Conservation (phyloP, 1,140 invertebrate species). For the Tetramorium simillimum region DNA sequence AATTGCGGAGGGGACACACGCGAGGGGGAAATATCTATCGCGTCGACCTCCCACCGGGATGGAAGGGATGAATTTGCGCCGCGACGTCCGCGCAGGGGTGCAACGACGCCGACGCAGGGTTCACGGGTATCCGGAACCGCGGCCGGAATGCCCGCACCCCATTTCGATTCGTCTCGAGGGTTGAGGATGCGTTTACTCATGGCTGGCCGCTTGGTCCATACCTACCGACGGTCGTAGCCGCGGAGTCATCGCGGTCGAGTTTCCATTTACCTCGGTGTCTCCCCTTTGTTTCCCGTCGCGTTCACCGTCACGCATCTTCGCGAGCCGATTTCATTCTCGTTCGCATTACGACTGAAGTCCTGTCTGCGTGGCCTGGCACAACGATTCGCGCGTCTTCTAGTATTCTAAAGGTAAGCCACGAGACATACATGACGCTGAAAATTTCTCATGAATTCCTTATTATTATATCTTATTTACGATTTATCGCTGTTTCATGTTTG, state of each 20-base stretch:
- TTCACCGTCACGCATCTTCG: constrained; percentile 12
- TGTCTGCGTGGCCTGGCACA: background rate
- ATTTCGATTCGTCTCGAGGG: constrained; percentile 75
- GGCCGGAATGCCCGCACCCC: constrained; percentile 66
- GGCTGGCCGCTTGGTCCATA: constrained; percentile 53
- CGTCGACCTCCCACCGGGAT: constrained; percentile 35
- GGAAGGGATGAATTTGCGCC: constrained; percentile 76
- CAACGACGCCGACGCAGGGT: constrained; percentile 79
- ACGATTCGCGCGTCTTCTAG: background rate
- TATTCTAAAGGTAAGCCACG: constrained; percentile 24
- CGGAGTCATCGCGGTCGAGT: constrained; percentile 23
- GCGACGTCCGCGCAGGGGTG: constrained; percentile 74
- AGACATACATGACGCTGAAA: background rate
- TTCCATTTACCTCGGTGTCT: constrained; percentile 34
- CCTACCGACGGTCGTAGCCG: constrained; percentile 31
- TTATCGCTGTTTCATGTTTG: background rate
- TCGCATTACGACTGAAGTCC: constrained; percentile 4
- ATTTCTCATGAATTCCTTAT: background rate
- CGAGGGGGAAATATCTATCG: constrained; percentile 59
- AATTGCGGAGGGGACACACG: constrained; percentile 22
- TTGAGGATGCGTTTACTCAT: constrained; percentile 73
- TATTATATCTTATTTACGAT: too few relatives aligned
- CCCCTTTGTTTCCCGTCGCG: background rate
- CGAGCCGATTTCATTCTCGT: constrained; percentile 12
- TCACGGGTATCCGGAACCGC: constrained; percentile 79